phyloP scores from a whole-genome alignment of 1,140 invertebrate species.

The Campodea augens region DNA sequence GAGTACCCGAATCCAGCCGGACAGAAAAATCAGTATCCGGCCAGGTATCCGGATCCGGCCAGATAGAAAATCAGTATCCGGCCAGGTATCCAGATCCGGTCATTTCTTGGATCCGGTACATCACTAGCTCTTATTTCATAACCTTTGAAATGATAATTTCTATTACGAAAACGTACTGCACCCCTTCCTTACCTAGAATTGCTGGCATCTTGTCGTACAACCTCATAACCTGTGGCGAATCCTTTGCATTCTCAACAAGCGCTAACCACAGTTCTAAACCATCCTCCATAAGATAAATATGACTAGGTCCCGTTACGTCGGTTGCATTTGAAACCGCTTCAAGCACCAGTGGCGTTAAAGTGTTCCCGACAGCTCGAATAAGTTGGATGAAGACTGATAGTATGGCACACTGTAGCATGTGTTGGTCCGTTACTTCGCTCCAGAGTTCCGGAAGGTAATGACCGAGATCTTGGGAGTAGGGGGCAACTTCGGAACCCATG shows the following conservation, averaged over 20 bases:
- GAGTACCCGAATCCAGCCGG: too few relatives aligned
- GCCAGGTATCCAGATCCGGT: too few relatives aligned
- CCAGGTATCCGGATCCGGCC: too few relatives aligned
- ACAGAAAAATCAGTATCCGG: too few relatives aligned
- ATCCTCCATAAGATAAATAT: slow-evolving; percentile 82
- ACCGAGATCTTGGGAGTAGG: slow-evolving; percentile 46
- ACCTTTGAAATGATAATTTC: too few relatives aligned
- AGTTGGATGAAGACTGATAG: slow-evolving; percentile 35
- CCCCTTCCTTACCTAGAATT: slow-evolving; percentile 40
- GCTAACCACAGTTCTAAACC: slow-evolving; percentile 75
- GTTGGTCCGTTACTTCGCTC: slow-evolving; percentile 67
- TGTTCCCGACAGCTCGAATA: slow-evolving; percentile 14
- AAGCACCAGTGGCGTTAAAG: too few relatives aligned
- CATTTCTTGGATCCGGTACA: too few relatives aligned
- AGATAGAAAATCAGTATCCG: too few relatives aligned
- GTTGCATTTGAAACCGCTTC: too few relatives aligned
- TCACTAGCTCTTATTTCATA: too few relatives aligned
- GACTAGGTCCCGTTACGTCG: slow-evolving; percentile 51
- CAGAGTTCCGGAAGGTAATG: slow-evolving; percentile 70
- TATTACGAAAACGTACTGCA: neutral
- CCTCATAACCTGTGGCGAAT: slow-evolving; percentile 39
- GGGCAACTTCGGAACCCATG: slow-evolving; percentile 51
- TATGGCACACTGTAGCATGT: slow-evolving; percentile 81
- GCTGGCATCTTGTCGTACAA: slow-evolving; percentile 56
- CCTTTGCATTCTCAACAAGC: slow-evolving; percentile 53